Evolutionary conservation across 2,113 vertebrate species (phyloP), one percentile per base, ranked within the genome.

Genomic region (Callionymus lyra): DNA sequence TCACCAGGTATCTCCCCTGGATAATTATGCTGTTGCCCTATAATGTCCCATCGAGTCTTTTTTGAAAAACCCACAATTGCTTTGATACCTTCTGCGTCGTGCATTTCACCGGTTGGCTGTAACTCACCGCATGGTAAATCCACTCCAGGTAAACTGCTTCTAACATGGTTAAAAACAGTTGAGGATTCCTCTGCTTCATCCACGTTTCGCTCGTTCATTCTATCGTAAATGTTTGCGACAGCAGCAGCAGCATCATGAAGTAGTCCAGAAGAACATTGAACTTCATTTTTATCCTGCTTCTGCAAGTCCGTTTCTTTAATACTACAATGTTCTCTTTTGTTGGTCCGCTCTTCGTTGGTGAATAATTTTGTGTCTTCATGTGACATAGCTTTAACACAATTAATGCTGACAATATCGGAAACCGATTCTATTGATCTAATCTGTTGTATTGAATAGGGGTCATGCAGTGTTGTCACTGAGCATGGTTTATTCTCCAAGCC

Each of bases 21-120:
- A 38, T 46, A 61, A 42, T 81, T 79, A 57, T 18, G 33, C 16
- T 82, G 65, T 51, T 87, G 74, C 35, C 86, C 84, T 41, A 86
- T 83, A 54, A 86, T 87, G 59, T 87, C 86, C 86, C 86, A 87
- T 6, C 86, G 41, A 1, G 84, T 85, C 54, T 72, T 85, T 77
- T 77, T 85, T 27, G 56, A 37, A 21, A 46, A 34, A 37, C 37
- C 38, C 52, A 32, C 47, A 34, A 21, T 74, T 50, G 72, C 80
- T 59, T 63, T 80, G 16, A 63, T 27, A 12, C 34, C 5, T 17
- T 58, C 72, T 16, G 13, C 10, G 35, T 36, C 63, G 33, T 66
- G 70, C n/a, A 65, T 50, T 46, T 55, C 74, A 68, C 16, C 8
- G 10, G 35, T 37, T n/a, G 32, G 9, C 37, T 77, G 69, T 50